Percentiles rank a stretch among this genome's conserved stretches.
Evolutionary conservation across 1,140 invertebrate species (phyloP).

Genomic region (Aphelinus atriplicis): DNA sequence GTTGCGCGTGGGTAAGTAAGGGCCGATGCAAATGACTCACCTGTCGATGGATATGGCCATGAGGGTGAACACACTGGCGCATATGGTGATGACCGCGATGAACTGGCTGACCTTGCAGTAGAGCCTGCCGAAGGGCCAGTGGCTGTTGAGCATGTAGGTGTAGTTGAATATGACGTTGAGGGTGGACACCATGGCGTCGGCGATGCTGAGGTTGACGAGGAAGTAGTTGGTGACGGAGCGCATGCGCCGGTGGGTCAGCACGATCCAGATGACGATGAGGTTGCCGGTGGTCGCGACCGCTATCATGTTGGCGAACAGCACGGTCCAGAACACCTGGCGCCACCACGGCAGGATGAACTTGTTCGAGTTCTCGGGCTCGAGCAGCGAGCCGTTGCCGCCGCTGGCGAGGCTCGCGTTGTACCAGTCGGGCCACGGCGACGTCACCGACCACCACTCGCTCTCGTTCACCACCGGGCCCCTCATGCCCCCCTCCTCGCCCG

Average conservation of each 20-base stretch:
- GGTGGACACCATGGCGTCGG: slow-evolving; percentile 91
- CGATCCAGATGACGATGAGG: slow-evolving; percentile 95
- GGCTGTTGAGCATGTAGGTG: slow-evolving; percentile 88
- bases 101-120: slow-evolving; percentile 97
- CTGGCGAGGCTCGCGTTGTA: background rate
- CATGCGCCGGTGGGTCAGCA: slow-evolving; percentile 90
- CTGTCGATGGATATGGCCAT: slow-evolving; percentile 97
- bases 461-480: background rate
- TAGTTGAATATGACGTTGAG: slow-evolving; percentile 95
- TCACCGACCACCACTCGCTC: background rate
- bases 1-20: no score
- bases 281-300: slow-evolving; percentile 92
- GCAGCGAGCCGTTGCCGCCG: no score
- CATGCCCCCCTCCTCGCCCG: no score
- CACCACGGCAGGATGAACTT: slow-evolving; percentile 84
- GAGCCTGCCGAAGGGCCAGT: slow-evolving; percentile 93
- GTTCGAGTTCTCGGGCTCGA: slow-evolving; percentile 45
- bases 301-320: slow-evolving; percentile 87
- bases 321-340: slow-evolving; percentile 86
- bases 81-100: slow-evolving; percentile 89
- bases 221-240: slow-evolving; percentile 96
- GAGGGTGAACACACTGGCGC: slow-evolving; percentile 93
- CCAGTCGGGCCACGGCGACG: background rate
- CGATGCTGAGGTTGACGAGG: slow-evolving; percentile 91
- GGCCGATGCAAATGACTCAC: slow-evolving; percentile 69